Conservation (phyloP, 2,797 vertebrate genomes). For the Ptychadena robeensis region DNA sequence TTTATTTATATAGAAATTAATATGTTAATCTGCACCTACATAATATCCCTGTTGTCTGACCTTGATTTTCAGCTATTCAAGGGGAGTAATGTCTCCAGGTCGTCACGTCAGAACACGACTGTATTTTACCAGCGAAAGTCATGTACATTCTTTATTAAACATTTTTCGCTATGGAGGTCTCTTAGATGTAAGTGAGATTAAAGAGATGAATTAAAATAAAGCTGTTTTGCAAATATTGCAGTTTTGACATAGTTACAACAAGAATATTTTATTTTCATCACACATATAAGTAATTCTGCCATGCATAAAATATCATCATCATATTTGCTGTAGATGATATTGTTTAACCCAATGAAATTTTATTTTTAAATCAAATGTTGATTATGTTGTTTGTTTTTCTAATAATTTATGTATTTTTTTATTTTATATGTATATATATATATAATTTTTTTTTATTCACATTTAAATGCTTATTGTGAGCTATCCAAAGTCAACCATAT, state of each 20-base stretch:
- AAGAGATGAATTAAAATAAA: neutral
- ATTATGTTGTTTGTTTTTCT: too few species aligned
- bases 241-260: neutral
- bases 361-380: too few species aligned
- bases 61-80: conserved; percentile 84
- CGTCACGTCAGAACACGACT: conserved; percentile 93
- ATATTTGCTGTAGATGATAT: too few species aligned
- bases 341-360: too few species aligned
- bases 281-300: neutral
- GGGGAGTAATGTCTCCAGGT: conserved; percentile 94
- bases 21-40: too few species aligned
- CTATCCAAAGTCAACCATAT: too few species aligned
- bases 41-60: neutral
- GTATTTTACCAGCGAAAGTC: conserved; percentile 98
- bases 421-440: too few species aligned
- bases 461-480: too few species aligned
- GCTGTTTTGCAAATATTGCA: neutral
- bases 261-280: neutral
- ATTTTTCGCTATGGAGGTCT: conserved; percentile 95
- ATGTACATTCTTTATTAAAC: conserved; percentile 95
- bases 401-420: too few species aligned
- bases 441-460: too few species aligned
- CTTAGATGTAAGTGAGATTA: conserved; percentile 84
- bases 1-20: too few species aligned
- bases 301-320: too few species aligned